Percentiles rank a stretch among this genome's conserved stretches.
Evolutionary conservation across 2,113 vertebrate species (phyloP).

Genomic region (Cyanoramphus novaezelandiae): DNA sequence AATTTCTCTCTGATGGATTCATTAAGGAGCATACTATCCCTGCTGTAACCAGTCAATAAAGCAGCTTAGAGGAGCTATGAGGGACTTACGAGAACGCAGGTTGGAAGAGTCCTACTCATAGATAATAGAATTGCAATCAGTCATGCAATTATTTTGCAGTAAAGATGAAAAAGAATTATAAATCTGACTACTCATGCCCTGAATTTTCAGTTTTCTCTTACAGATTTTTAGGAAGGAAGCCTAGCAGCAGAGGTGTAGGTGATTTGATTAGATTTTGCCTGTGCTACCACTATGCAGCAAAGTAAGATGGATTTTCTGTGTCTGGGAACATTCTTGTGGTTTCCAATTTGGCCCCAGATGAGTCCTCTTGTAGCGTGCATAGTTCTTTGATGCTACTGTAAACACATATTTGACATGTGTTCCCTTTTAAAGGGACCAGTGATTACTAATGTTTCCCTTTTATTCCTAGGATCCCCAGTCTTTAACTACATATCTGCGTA

Average conservation of each 20-base stretch:
- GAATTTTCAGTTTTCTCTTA: neutral
- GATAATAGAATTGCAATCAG: neutral
- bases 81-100: neutral
- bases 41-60: neutral
- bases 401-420: neutral
- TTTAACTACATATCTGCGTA: neutral
- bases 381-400: conserved; percentile 8
- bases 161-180: neutral
- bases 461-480: neutral
- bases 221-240: neutral
- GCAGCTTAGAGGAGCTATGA: neutral
- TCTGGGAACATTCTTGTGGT: neutral
- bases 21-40: neutral
- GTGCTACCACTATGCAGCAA: neutral
- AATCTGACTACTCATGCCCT: neutral
- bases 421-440: neutral
- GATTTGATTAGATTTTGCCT: neutral
- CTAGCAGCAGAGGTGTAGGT: neutral
- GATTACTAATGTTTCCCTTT: neutral
- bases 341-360: neutral
- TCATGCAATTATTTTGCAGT: neutral
- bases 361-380: neutral
- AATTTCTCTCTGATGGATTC: neutral
- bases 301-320: neutral
- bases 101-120: neutral